These are phyloP conservation scores for Hirundichthys speculiger DNA, from an alignment of 2,113 vertebrate genomes.

Conservation along the genomic window DNA sequence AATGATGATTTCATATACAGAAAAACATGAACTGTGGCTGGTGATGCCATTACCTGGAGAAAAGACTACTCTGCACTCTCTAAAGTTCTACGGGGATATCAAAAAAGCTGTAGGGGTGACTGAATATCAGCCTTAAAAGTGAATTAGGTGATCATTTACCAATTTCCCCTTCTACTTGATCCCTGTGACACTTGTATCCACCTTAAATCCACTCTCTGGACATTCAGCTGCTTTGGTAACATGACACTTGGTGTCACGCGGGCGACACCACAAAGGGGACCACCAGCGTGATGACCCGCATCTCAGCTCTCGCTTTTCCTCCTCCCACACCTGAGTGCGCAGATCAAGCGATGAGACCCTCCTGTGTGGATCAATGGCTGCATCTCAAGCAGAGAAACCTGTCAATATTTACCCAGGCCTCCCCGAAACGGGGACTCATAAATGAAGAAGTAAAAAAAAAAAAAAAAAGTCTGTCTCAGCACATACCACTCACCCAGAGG, in stretches of 20 bases:
- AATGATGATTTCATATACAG: constrained; percentile 60
- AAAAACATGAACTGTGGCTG: constrained; percentile 32
- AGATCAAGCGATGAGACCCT: constrained; percentile 78
- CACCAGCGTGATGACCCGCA: constrained; percentile 54
- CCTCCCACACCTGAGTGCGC: constrained; percentile 76
- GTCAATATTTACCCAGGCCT: constrained; percentile 80
- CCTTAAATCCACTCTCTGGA: constrained; percentile 56
- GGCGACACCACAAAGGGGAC: constrained; percentile 50
- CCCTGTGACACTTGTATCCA: constrained; percentile 44
- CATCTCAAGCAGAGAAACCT: constrained; percentile 69
- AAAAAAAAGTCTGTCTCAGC: constrained; percentile 78
- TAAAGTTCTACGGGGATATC: constrained; percentile 44
- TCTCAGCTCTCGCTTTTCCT: constrained; percentile 62
- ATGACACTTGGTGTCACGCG: constrained; percentile 62
- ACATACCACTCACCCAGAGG: constrained; percentile 72
- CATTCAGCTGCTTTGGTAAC: constrained; percentile 51
- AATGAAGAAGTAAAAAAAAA: constrained; percentile 42
- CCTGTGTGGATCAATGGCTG: constrained; percentile 64
- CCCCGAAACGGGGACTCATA: constrained; percentile 74
- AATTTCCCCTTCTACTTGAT: constrained; percentile 50
- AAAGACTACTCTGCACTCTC: background rate
- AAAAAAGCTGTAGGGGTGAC: constrained; percentile 27
- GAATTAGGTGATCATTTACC: constrained; percentile 49
- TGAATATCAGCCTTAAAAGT: constrained; percentile 43
- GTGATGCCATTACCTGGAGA: constrained; percentile 25